Percentiles rank a stretch among this genome's conserved stretches.
phyloP scores from a whole-genome alignment of 2,797 vertebrate genomes.

The Allobates femoralis region DNA sequence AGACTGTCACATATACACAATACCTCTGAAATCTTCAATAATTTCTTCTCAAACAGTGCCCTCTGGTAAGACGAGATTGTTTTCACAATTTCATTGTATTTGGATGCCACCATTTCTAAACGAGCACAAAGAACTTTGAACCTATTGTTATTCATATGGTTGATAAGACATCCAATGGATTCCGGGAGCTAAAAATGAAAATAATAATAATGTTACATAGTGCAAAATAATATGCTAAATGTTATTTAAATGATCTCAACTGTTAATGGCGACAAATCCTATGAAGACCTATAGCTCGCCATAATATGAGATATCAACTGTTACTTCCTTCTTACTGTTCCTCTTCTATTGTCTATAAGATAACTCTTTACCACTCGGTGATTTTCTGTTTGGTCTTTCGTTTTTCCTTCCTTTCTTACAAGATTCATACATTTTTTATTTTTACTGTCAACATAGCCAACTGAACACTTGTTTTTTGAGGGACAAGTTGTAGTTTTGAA shows the following conservation, averaged over 20 bases:
- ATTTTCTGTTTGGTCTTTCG: too few relatives aligned
- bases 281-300: background rate
- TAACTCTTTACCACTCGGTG: background rate
- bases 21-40: conserved; percentile 56
- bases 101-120: conserved; percentile 56
- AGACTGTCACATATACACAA: too few relatives aligned
- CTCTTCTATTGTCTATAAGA: background rate
- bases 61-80: conserved; percentile 56
- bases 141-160: conserved; percentile 27
- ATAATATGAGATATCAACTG: background rate
- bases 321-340: background rate
- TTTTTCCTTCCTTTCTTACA: too few relatives aligned
- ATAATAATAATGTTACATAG: background rate
- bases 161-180: conserved; percentile 25
- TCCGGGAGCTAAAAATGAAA: conserved; percentile 50
- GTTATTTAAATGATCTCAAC: background rate
- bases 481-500: too few relatives aligned
- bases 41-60: conserved; percentile 61
- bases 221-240: background rate
- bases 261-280: background rate
- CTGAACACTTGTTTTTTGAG: too few relatives aligned
- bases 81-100: conserved; percentile 59
- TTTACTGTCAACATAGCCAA: too few relatives aligned
- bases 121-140: conserved; percentile 39
- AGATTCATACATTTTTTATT: too few relatives aligned